Percentiles rank a stretch among this genome's conserved stretches.
These are phyloP conservation scores for Gallinago paraguaiae DNA, from an alignment of 2,113 vertebrate genomes.

Conservation along the genomic window DNA sequence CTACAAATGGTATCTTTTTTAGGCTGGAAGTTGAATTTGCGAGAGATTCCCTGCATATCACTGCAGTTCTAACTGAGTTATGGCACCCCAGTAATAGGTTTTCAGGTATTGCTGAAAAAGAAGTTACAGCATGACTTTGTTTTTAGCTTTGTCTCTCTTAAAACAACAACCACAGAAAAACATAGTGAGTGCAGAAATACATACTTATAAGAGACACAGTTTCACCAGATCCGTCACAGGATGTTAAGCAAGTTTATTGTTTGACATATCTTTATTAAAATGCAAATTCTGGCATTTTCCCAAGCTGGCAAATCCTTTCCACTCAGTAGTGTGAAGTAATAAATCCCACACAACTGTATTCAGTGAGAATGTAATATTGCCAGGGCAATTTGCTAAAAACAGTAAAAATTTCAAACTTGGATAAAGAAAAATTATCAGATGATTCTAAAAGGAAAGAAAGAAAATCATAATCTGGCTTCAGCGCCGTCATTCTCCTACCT, in stretches of 20 bases:
- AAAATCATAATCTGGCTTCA: not conserved
- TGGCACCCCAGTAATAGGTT: not conserved
- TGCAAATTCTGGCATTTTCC: slow-evolving; percentile 50
- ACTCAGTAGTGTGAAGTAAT: not conserved
- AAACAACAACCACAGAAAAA: not conserved
- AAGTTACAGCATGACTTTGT: not conserved
- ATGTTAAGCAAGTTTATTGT: slow-evolving; percentile 31
- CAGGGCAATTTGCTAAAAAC: not conserved
- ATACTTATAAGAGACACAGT: not conserved
- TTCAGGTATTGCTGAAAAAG: not conserved
- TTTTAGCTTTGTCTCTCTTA: not conserved
- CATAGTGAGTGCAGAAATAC: not conserved
- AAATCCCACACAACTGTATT: not conserved
- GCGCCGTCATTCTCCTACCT: not conserved
- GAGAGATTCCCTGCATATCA: not conserved
- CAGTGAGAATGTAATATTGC: not conserved
- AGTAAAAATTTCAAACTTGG: not conserved
- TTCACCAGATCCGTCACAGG: not conserved
- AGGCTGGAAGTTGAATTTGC: not conserved
- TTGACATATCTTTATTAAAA: slow-evolving; percentile 62
- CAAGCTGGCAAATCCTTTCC: slow-evolving; percentile 7
- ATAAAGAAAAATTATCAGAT: not conserved
- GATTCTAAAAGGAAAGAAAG: not conserved
- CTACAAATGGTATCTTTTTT: not conserved
- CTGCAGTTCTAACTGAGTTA: not conserved